Percentiles rank a stretch among this genome's conserved stretches.
Conservation (phyloP, 2,888 invertebrate genomes). For the Pegoplata infirma region DNA sequence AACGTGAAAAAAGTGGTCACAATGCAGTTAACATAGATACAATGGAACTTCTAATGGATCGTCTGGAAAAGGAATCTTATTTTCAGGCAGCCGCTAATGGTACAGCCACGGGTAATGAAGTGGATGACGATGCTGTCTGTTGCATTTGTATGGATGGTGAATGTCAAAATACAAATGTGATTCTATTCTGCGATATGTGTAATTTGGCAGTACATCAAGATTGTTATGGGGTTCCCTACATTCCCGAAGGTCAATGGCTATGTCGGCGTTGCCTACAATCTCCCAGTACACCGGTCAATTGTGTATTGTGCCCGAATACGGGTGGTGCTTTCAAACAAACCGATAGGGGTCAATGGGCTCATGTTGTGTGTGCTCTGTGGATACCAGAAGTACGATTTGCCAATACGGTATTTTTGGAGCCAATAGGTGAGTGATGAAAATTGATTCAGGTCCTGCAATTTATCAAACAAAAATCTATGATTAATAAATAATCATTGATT, state of each 20-base stretch:
- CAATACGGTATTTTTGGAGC: slow-evolving; percentile 98
- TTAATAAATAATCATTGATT: no score
- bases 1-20: slow-evolving; percentile 85
- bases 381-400: slow-evolving; percentile 99
- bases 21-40: slow-evolving; percentile 91
- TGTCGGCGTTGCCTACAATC: slow-evolving; percentile 97
- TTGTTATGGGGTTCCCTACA: slow-evolving; percentile 96
- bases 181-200: slow-evolving; percentile 99
- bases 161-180: slow-evolving; percentile 98
- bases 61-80: slow-evolving; percentile 97
- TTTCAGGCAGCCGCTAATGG: slow-evolving; percentile 88
- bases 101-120: slow-evolving; percentile 86
- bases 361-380: slow-evolving; percentile 99
- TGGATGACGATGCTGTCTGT: slow-evolving; percentile 98
- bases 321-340: slow-evolving; percentile 99
- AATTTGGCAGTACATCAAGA: slow-evolving; percentile 99
- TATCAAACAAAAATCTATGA: no score
- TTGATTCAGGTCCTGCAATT: no score
- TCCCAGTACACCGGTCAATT: slow-evolving; percentile 96
- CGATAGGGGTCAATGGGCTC: slow-evolving; percentile 96
- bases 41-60: slow-evolving; percentile 97
- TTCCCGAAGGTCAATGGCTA: slow-evolving; percentile 98
- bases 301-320: slow-evolving; percentile 98
- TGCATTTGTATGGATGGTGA: slow-evolving; percentile 99
- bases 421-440: slow-evolving; percentile 91